phyloP scores from a whole-genome alignment of 2,113 vertebrate species.

The Paradoxurus hermaphroditus region DNA sequence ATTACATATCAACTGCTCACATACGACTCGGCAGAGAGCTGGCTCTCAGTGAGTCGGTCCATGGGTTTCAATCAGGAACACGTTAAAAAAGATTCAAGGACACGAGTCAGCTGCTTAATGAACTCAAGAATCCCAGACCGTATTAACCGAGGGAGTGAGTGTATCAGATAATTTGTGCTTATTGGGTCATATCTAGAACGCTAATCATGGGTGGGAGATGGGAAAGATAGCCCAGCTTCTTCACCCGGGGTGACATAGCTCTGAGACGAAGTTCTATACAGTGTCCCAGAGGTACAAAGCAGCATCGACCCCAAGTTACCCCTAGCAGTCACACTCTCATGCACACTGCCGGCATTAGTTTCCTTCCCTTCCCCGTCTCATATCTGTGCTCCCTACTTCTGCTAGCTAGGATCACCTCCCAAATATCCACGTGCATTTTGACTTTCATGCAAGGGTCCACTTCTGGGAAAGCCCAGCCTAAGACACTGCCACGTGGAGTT shows the following conservation, averaged over 20 bases:
- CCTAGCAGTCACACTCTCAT: not conserved
- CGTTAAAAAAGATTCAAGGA: not conserved
- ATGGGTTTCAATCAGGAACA: not conserved
- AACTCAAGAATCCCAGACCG: not conserved
- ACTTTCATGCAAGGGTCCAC: accelerated
- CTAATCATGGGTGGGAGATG: not conserved
- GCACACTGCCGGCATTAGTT: not conserved
- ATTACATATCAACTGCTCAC: not conserved
- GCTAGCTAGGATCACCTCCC: not conserved
- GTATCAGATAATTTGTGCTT: not conserved
- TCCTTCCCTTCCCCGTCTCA: not conserved
- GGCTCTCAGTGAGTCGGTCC: not conserved
- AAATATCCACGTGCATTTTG: not conserved
- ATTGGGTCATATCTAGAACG: not conserved
- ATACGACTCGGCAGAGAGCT: not conserved
- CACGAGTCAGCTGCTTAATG: not conserved
- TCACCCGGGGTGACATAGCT: not conserved
- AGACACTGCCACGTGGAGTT: not conserved
- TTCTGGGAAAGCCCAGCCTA: not conserved
- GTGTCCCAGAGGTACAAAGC: not conserved
- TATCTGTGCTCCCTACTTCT: too few species aligned
- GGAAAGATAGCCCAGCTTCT: not conserved
- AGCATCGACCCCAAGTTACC: not conserved
- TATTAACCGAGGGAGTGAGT: not conserved
- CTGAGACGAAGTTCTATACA: not conserved